phyloP scores from a whole-genome alignment of 1,140 invertebrate genomes.

The Zeugodacus cucurbitae region DNA sequence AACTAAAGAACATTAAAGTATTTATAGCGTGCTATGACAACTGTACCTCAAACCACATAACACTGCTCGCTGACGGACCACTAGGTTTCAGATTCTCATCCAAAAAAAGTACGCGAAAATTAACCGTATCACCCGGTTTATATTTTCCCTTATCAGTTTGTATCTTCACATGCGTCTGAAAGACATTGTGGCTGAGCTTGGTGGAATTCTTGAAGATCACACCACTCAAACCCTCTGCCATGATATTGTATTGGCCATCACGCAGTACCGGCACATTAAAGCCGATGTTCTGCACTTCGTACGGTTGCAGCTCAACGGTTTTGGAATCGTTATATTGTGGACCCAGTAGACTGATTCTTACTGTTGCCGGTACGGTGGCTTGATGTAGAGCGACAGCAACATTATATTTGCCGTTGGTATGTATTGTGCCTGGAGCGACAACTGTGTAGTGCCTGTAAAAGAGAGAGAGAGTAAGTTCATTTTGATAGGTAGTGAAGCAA shows the following conservation, averaged over 20 bases:
- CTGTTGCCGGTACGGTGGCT: slow-evolving; percentile 71
- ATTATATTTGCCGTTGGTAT: slow-evolving; percentile 86
- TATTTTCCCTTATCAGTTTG: slow-evolving; percentile 96
- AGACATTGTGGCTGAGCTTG: slow-evolving; percentile 86
- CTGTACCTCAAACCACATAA: slow-evolving; percentile 48
- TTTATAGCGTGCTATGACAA: background rate
- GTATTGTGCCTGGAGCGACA: slow-evolving; percentile 81
- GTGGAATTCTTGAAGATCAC: slow-evolving; percentile 94
- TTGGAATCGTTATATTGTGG: slow-evolving; percentile 77
- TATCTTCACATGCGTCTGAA: slow-evolving; percentile 77
- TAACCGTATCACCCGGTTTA: slow-evolving; percentile 85
- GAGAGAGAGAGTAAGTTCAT: too few relatives aligned
- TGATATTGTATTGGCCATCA: slow-evolving; percentile 82
- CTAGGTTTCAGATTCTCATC: slow-evolving; percentile 77
- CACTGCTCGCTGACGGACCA: slow-evolving; percentile 78
- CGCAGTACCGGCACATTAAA: slow-evolving; percentile 82
- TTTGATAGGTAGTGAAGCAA: too few relatives aligned
- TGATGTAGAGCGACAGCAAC: slow-evolving; percentile 78
- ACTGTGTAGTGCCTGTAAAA: slow-evolving; percentile 73
- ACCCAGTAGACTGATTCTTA: slow-evolving; percentile 80
- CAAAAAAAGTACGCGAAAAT: slow-evolving; percentile 86
- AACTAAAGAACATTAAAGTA: background rate
- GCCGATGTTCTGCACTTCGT: slow-evolving; percentile 73
- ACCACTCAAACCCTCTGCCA: slow-evolving; percentile 78
- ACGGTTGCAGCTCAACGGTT: slow-evolving; percentile 72